These are phyloP conservation scores for Agriopis aurantiaria DNA, from an alignment of 2,888 invertebrate species.

Conservation along the genomic window DNA sequence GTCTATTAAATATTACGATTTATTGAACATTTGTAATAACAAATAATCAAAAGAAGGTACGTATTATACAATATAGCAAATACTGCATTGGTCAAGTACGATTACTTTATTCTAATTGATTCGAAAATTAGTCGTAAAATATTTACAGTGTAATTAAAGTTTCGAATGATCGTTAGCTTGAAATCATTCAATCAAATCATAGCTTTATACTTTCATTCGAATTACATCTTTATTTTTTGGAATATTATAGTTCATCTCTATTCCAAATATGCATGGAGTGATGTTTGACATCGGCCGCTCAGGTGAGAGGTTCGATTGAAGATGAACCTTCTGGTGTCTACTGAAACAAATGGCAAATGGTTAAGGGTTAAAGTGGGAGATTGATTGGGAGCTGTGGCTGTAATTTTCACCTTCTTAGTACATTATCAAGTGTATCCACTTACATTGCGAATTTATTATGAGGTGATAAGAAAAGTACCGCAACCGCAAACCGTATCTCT, in stretches of 20 bases:
- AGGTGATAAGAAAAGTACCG: too few relatives aligned
- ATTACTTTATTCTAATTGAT: neutral
- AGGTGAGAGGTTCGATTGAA: constrained; percentile 63
- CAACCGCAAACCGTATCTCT: too few relatives aligned
- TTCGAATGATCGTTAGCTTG: neutral
- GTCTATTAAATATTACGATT: too few relatives aligned
- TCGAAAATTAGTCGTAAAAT: neutral
- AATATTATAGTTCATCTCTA: constrained; percentile 2
- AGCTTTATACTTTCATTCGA: neutral
- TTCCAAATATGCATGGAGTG: constrained; percentile 73
- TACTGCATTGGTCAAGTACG: too few relatives aligned
- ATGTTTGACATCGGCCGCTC: constrained; percentile 76
- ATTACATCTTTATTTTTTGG: neutral
- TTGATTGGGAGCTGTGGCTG: neutral
- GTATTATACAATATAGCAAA: too few relatives aligned
- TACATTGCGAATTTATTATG: too few relatives aligned
- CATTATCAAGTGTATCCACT: too few relatives aligned
- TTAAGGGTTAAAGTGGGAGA: neutral
- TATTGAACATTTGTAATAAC: too few relatives aligned
- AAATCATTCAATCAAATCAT: neutral
- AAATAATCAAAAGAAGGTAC: too few relatives aligned
- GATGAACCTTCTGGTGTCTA: constrained; percentile 17
- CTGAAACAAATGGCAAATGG: constrained; percentile 17
- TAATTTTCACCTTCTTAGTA: too few relatives aligned
- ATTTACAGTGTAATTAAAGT: neutral